These are phyloP conservation scores for Trichonephila clavipes DNA, from an alignment of 1,140 invertebrate genomes.

Conservation along the genomic window DNA sequence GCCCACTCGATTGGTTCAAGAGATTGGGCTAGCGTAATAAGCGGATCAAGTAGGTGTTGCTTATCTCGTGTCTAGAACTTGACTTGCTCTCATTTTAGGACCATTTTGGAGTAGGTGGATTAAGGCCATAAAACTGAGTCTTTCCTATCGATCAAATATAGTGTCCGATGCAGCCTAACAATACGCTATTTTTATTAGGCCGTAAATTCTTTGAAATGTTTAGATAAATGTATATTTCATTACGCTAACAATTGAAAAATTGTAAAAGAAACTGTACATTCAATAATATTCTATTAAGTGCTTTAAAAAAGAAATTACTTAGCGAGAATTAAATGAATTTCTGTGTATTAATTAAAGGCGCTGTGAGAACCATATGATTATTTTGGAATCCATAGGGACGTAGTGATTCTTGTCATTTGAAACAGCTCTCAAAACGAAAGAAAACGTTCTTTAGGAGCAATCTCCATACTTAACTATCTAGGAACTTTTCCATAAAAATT, in stretches of 20 bases:
- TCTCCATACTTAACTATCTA: too few relatives aligned
- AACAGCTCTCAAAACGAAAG: too few relatives aligned
- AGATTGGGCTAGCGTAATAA: constrained; percentile 49
- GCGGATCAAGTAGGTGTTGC: constrained; percentile 20
- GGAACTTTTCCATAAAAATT: too few relatives aligned
- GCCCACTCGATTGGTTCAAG: constrained; percentile 10
- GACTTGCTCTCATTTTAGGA: constrained; percentile 34
- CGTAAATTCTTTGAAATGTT: constrained; percentile 28
- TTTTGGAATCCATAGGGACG: too few relatives aligned
- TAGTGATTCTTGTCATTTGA: too few relatives aligned
- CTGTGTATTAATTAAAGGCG: too few relatives aligned
- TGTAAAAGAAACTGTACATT: not conserved
- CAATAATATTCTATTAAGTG: not conserved
- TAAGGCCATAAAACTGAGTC: constrained; percentile 33
- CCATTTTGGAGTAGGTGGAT: constrained; percentile 43
- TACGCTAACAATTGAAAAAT: not conserved
- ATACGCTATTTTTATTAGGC: constrained; percentile 22
- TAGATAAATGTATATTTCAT: constrained; percentile 51
- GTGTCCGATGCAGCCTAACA: not conserved
- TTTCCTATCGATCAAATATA: constrained; percentile 48
- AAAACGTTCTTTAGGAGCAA: too few relatives aligned
- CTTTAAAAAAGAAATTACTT: too few relatives aligned
- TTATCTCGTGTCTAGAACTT: constrained; percentile 57
- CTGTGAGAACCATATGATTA: too few relatives aligned
- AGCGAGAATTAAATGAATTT: too few relatives aligned